Conservation (phyloP, 1,140 invertebrate genomes). For the Trichogramma pretiosum region DNA sequence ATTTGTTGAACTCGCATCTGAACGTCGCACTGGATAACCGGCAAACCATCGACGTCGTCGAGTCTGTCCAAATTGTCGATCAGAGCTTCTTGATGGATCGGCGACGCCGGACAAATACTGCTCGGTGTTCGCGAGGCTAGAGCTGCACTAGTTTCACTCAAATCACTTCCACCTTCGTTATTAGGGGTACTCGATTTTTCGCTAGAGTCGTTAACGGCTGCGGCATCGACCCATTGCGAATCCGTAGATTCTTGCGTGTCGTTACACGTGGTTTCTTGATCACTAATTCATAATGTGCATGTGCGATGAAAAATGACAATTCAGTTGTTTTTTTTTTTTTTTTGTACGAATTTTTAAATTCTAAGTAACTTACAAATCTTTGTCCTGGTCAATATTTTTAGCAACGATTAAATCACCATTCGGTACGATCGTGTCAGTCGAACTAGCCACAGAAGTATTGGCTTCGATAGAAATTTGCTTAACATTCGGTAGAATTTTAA, state of each 20-base stretch:
- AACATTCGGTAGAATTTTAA: slow-evolving; percentile 24
- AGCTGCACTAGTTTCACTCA: slow-evolving; percentile 37
- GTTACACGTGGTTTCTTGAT: too few relatives aligned
- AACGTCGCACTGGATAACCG: slow-evolving; percentile 65
- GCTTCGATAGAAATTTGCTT: slow-evolving; percentile 32
- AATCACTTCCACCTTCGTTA: slow-evolving; percentile 37
- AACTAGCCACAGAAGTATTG: slow-evolving; percentile 44
- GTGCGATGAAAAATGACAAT: slow-evolving; percentile 15
- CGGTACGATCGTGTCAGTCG: slow-evolving; percentile 44
- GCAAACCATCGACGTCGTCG: slow-evolving; percentile 69
- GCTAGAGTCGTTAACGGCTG: too few relatives aligned
- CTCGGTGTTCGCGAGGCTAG: slow-evolving; percentile 39
- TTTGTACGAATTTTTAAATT: too few relatives aligned
- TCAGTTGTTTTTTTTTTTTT: too few relatives aligned
- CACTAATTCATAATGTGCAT: too few relatives aligned
- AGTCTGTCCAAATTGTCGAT: slow-evolving; percentile 42
- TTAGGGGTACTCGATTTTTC: slow-evolving; percentile 31
- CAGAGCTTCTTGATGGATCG: slow-evolving; percentile 35
- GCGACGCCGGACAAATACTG: slow-evolving; percentile 41
- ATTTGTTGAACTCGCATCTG: slow-evolving; percentile 73
- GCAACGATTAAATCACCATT: slow-evolving; percentile 31
- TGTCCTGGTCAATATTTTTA: slow-evolving; percentile 24
- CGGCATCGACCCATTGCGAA: too few relatives aligned
- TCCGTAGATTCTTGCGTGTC: too few relatives aligned
- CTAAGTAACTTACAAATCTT: slow-evolving; percentile 32